Base-by-base conservation (phyloP, 2,797 vertebrate species). In the Sebastes diaconus region DNA sequence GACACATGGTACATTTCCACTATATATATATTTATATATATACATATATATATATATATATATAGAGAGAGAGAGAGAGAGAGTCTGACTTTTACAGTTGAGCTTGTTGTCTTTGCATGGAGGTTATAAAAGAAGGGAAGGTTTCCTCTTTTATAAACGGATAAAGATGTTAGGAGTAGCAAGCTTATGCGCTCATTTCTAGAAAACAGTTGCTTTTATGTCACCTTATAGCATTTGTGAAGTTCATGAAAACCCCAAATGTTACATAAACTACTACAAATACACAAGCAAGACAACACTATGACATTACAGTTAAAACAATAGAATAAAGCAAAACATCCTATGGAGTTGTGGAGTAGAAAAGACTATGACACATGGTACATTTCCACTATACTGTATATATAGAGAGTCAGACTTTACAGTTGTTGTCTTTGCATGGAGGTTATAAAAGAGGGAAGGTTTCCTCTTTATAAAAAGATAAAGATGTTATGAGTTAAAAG, bases 41-140 rank as follows among this genome's bases (percentile, higher is more conserved):
- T 39, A 36, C 0, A 36, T 4, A 2, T 12, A 11, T 36, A 2
- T 12, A 11, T 12, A 36, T 4, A 11, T 4, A 36, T 0, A 1
- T 6, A 30, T 6, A 30, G 29, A 32, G 8, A 34, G 9, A 34
- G 32, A 36, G 34, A 36, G 34, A 36, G 34, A 39, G 11, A 36
- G 34, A 42, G 25, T 55, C 30, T 58, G 42, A 57, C 64, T 39
- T 76, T 73, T 74, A 74, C 67, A 70, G 70, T 36, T 36, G 34
- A 13, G 34, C 34, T 77, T 42, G 50, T 68, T 68, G 73, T 74
- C 30, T 84, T 67, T 78, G 42, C 54, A n/a, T 73, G 70, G 32
- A 50, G 75, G 59, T 73, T 61, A 46, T 32, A 68, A 24, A 73
- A 57, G 24, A 24, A 13, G 16, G 7, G 10, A 52, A 6, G n/a